Conservation (phyloP, 2,888 invertebrate species). For the Thera obeliscata region DNA sequence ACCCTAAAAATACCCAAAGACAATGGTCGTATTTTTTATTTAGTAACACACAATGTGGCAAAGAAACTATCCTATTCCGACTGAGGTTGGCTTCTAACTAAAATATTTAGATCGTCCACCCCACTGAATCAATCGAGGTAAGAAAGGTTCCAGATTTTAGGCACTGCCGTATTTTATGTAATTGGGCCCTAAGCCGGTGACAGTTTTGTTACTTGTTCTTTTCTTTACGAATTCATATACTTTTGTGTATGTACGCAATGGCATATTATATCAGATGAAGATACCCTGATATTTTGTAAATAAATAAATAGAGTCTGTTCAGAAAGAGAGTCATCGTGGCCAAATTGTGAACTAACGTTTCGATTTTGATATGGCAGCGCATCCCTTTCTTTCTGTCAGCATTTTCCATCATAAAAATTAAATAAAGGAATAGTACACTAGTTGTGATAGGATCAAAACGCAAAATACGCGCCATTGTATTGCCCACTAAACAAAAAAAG, state of each 20-base stretch:
- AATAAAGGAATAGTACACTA: too few species aligned
- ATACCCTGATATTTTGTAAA: too few species aligned
- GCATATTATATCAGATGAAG: neutral
- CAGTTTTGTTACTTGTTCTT: slow-evolving; percentile 33
- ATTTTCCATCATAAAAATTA: too few species aligned
- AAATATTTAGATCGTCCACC: slow-evolving; percentile 65
- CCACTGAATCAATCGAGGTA: slow-evolving; percentile 65
- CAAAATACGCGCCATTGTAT: too few species aligned
- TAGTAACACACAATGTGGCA: slow-evolving; percentile 50
- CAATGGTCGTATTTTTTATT: slow-evolving; percentile 61
- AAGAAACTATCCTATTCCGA: slow-evolving; percentile 54
- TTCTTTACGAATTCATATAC: slow-evolving; percentile 1
- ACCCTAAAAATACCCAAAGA: slow-evolving; percentile 42
- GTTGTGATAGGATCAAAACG: too few species aligned
- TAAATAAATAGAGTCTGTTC: too few species aligned
- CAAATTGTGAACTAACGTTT: too few species aligned
- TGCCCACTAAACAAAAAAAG: too few species aligned
- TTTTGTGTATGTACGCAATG: neutral
- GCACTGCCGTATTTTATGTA: slow-evolving; percentile 62
- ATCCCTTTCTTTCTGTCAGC: too few species aligned
- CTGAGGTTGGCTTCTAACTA: slow-evolving; percentile 53
- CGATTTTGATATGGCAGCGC: too few species aligned
- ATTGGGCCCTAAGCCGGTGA: slow-evolving; percentile 52
- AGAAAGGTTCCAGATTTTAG: slow-evolving; percentile 54
- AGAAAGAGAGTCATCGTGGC: too few species aligned